These are phyloP conservation scores for Dendropsophus ebraccatus DNA, from an alignment of 2,113 vertebrate species.

Conservation along the genomic window DNA sequence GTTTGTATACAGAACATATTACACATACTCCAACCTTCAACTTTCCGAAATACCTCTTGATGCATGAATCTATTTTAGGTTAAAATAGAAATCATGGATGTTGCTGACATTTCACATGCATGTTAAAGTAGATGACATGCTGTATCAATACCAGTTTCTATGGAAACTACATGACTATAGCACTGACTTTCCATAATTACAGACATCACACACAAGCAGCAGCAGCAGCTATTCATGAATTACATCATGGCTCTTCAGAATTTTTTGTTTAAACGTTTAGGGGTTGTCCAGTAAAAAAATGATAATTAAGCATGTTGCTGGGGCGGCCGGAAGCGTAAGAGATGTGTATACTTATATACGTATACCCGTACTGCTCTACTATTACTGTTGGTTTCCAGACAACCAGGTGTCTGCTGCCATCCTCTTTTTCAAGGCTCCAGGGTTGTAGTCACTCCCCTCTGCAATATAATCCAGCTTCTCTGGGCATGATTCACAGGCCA, in stretches of 20 bases:
- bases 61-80: not conserved
- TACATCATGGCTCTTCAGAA: not conserved
- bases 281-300: too few species aligned
- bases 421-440: too few species aligned
- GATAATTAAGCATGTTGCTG: too few species aligned
- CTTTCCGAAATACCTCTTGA: not conserved
- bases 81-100: not conserved
- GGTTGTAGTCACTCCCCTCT: too few species aligned
- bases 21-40: not conserved
- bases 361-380: too few species aligned
- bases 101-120: not conserved
- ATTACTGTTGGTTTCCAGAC: too few species aligned
- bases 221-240: not conserved
- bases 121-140: not conserved
- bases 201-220: not conserved
- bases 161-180: not conserved
- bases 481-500: too few species aligned
- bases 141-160: slow-evolving; percentile 7
- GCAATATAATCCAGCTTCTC: too few species aligned
- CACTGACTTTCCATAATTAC: not conserved
- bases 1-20: not conserved
- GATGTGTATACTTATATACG: too few species aligned
- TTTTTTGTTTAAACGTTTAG: not conserved
- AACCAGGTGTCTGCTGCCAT: too few species aligned
- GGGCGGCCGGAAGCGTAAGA: too few species aligned